Evolutionary conservation across 2,888 invertebrate species (phyloP).

Genomic region (Lacanobia wlatinum): DNA sequence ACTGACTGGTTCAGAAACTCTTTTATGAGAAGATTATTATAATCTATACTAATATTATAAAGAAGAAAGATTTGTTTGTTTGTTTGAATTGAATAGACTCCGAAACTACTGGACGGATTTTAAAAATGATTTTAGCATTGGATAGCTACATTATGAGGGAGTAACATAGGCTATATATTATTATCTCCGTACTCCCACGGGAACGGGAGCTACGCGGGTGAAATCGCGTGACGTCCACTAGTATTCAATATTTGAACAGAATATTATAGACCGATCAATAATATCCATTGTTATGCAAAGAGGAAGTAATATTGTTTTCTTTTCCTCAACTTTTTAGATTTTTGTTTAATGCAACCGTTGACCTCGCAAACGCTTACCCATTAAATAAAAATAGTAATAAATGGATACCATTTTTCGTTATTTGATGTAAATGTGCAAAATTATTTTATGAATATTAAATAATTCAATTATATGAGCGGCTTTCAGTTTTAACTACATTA

Average conservation of each 20-base stretch:
- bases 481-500: conserved; percentile 13
- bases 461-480: background rate
- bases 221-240: too few relatives aligned
- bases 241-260: background rate
- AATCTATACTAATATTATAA: too few relatives aligned
- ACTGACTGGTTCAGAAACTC: background rate
- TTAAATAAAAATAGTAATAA: conserved; percentile 4
- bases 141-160: too few relatives aligned
- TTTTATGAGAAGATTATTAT: background rate
- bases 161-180: too few relatives aligned
- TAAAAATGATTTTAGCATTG: too few relatives aligned
- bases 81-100: too few relatives aligned
- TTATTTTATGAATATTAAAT: background rate
- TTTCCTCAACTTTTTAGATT: background rate
- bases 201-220: too few relatives aligned
- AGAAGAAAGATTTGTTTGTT: too few relatives aligned
- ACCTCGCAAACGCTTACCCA: background rate
- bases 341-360: background rate
- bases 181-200: too few relatives aligned
- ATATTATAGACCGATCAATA: background rate
- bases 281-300: background rate
- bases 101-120: too few relatives aligned
- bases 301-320: background rate
- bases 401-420: conserved; percentile 1
- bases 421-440: conserved; percentile 2